These are phyloP conservation scores for Agonopterix alstromeriana DNA, from an alignment of 2,888 invertebrate genomes.

Conservation along the genomic window DNA sequence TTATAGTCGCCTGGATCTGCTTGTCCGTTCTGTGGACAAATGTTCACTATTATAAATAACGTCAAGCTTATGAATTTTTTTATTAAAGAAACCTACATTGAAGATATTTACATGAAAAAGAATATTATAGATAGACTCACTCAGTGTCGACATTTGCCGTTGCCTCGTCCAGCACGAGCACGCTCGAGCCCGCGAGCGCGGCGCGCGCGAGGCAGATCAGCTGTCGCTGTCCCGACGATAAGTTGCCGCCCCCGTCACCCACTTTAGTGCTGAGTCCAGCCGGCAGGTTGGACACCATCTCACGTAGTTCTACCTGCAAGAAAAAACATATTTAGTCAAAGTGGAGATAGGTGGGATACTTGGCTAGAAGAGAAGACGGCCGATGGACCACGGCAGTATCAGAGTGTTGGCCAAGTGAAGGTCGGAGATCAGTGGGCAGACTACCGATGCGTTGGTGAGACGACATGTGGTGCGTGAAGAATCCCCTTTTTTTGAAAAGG, in stretches of 20 bases:
- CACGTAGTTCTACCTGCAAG: constrained; percentile 79
- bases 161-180: constrained; percentile 87
- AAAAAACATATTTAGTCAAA: neutral
- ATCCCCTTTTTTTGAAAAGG: too few species aligned
- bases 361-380: too few species aligned
- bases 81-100: too few species aligned
- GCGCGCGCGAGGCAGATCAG: constrained; percentile 84
- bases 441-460: too few species aligned
- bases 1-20: constrained; percentile 85
- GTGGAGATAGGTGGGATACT: too few species aligned
- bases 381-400: too few species aligned
- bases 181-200: constrained; percentile 80
- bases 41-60: constrained; percentile 10
- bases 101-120: too few species aligned
- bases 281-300: constrained; percentile 68
- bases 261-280: constrained; percentile 77
- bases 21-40: constrained; percentile 77
- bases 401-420: too few species aligned
- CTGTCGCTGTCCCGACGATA: constrained; percentile 84
- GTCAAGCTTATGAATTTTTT: neutral
- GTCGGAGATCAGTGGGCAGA: too few species aligned
- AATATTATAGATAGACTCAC: too few species aligned
- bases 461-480: too few species aligned
- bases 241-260: constrained; percentile 81
- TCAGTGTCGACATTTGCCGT: constrained; percentile 93